These are phyloP conservation scores for Garra rufa DNA, from an alignment of 2,113 vertebrate species.

Conservation along the genomic window DNA sequence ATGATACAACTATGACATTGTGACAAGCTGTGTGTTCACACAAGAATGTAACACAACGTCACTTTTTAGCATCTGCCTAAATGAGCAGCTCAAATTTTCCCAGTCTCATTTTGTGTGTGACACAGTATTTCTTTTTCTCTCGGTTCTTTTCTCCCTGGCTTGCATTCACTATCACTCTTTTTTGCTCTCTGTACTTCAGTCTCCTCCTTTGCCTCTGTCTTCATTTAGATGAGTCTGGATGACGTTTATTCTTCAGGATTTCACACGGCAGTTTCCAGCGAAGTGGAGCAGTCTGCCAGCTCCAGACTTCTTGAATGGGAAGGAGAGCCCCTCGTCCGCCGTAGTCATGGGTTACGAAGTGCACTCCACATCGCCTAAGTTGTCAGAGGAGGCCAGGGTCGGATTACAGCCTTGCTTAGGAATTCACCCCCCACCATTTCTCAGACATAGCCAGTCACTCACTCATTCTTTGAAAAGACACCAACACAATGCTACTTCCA, in stretches of 20 bases:
- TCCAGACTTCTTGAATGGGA: slow-evolving; percentile 46
- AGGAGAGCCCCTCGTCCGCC: slow-evolving; percentile 31
- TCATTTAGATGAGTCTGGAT: slow-evolving; percentile 1
- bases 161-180: neutral
- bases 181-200: neutral
- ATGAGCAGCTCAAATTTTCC: slow-evolving; percentile 38
- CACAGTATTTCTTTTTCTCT: slow-evolving; percentile 62
- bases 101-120: neutral
- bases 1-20: no score
- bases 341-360: slow-evolving; percentile 60
- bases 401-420: slow-evolving; percentile 72
- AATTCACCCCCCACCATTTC: slow-evolving; percentile 63
- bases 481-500: slow-evolving; percentile 13
- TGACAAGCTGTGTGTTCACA: no score
- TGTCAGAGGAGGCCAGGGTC: slow-evolving; percentile 65
- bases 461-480: slow-evolving; percentile 36
- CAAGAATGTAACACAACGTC: no score
- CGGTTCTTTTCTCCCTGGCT: slow-evolving; percentile 34
- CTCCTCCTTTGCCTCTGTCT: neutral
- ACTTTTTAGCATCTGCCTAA: slow-evolving; percentile 66
- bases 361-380: slow-evolving; percentile 62
- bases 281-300: slow-evolving; percentile 27
- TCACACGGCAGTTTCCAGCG: slow-evolving; percentile 40
- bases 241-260: slow-evolving; percentile 28
- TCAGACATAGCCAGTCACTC: slow-evolving; percentile 45